These are phyloP conservation scores for Campoplex capitator DNA, from an alignment of 2,888 invertebrate genomes.

Conservation along the genomic window DNA sequence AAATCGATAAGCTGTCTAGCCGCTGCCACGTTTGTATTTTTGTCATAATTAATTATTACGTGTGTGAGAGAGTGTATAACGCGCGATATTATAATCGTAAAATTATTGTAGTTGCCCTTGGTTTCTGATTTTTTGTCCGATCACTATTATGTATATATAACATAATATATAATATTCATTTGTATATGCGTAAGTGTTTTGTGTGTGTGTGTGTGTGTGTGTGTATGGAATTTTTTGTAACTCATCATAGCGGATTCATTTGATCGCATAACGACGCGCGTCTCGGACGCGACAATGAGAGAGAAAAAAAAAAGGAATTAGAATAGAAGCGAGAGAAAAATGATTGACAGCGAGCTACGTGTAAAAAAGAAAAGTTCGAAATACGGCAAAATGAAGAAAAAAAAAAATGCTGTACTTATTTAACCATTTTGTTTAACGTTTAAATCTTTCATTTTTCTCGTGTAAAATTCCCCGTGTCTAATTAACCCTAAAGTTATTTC, in stretches of 20 bases:
- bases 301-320: conserved; percentile 40
- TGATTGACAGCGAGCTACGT: neutral
- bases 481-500: conserved; percentile 9
- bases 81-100: conserved; percentile 46
- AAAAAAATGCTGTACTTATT: conserved; percentile 58
- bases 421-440: conserved; percentile 44
- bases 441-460: conserved; percentile 54
- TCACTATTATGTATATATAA: conserved; percentile 11
- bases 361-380: conserved; percentile 31
- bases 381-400: conserved; percentile 40
- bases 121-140: conserved; percentile 50
- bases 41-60: conserved; percentile 50
- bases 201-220: neutral
- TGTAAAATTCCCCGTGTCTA: conserved; percentile 50
- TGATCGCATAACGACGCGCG: conserved; percentile 59
- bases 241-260: conserved; percentile 46
- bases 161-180: neutral
- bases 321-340: conserved; percentile 39
- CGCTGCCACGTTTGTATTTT: conserved; percentile 77
- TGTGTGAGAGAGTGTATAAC: conserved; percentile 8
- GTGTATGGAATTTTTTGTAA: conserved; percentile 20
- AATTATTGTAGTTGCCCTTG: conserved; percentile 67
- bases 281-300: conserved; percentile 64
- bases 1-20: conserved; percentile 81
- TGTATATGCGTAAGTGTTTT: too few relatives aligned